Evolutionary conservation across 2,113 vertebrate species (phyloP).

Genomic region (Empidonax traillii): DNA sequence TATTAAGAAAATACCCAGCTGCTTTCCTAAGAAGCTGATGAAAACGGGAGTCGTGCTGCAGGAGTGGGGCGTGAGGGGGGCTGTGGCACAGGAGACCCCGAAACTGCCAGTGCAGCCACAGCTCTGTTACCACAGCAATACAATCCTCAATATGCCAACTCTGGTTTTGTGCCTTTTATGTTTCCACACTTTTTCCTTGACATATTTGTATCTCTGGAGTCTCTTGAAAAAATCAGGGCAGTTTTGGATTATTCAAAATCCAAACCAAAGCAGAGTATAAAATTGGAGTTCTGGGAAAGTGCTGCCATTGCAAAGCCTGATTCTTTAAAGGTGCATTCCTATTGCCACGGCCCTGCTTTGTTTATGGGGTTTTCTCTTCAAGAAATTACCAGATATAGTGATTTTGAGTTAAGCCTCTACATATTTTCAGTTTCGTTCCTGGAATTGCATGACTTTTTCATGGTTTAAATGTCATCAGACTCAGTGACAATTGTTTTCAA

Average conservation of each 20-base stretch:
- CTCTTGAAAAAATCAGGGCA: background rate
- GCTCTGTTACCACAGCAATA: background rate
- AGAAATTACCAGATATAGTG: background rate
- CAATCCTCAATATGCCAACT: background rate
- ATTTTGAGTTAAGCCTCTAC: background rate
- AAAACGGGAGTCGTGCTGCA: background rate
- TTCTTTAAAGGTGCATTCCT: background rate
- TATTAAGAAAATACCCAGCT: background rate
- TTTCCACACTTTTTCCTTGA: background rate
- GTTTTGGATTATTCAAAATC: background rate
- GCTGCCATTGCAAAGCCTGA: background rate
- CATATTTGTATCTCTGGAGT: background rate
- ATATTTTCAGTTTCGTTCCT: background rate
- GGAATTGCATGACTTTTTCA: background rate
- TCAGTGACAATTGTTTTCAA: background rate
- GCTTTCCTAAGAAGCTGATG: background rate
- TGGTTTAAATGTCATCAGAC: background rate
- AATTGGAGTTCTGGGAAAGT: background rate
- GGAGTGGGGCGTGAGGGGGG: background rate
- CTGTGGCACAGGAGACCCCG: rapidly evolving
- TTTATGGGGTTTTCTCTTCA: background rate
- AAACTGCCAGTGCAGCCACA: rapidly evolving
- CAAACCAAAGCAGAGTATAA: background rate
- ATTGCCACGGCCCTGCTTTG: background rate
- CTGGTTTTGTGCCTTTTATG: background rate